Evolutionary conservation across 2,888 invertebrate species (phyloP), one percentile per base, ranked within the genome.

Genomic region (Brachypalpus laphriformis): DNA sequence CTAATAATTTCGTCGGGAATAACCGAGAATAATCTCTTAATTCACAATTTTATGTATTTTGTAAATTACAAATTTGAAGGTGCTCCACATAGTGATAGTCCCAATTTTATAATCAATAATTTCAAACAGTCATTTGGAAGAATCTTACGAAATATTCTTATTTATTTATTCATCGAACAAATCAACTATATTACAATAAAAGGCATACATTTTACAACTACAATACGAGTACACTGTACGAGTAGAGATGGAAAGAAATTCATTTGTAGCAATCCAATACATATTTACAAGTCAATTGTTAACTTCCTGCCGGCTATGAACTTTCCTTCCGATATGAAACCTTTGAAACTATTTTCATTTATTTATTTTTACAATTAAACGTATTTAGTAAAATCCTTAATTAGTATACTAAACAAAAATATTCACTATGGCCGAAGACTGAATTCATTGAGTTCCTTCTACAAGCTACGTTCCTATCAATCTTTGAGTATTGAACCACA

Each of bases 281-380:
- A 71, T 85, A 85, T 85, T 51, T 81, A 85, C 85, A 85, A 82
- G 66, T 70, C 61, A 28, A 61, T 65, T 54, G 57, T 66, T 40
- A 40, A 25, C 40, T 57, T 54, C 16, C 34, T 68, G 59, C 54
- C 34, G n/a, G n/a, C n/a, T n/a, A 54, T 77, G 77, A 31, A 25
- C 71, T 40, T 71, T 56, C 71, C 25, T 25, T 61, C 80, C 42
- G 6, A 16, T 74, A 47, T 85, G 85, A 85, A 85, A 85, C 85
- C 85, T 81, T 85, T 81, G 54, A 80, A 85, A 85, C 85, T 85
- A 65, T 70, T 59, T 42, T 76, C 34, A 3, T 65, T 66, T 77
- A 25, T 63, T 72, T 40, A 5, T 63, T 80, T 78, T 66, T 82
- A 83, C 82, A 83, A 20, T 47, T 18, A 68, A 68, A 59, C 20